phyloP scores from a whole-genome alignment of 2,888 invertebrate genomes.

The Lamellibrachia satsuma region DNA sequence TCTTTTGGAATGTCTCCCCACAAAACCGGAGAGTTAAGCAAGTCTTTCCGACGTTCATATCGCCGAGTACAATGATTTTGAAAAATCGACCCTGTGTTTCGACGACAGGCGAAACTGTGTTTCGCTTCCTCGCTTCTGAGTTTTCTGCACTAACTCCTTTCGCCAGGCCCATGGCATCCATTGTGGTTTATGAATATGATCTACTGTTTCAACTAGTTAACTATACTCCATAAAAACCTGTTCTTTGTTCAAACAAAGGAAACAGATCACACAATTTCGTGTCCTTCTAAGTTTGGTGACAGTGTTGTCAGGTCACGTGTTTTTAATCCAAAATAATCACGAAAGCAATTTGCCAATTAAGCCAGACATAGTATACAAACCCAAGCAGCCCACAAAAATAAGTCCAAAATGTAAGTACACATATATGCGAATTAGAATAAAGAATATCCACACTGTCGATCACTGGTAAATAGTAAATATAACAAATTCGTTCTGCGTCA shows the following conservation, averaged over 20 bases:
- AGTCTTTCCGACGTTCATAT: constrained; percentile 84
- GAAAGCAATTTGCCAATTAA: too few species aligned
- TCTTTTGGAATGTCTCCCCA: constrained; percentile 79
- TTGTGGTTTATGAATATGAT: not conserved
- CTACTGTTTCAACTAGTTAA: not conserved
- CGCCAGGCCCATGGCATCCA: not conserved
- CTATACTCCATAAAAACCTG: not conserved
- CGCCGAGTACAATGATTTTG: constrained; percentile 84
- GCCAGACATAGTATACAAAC: too few species aligned
- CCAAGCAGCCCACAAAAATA: too few species aligned
- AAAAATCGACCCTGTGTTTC: constrained; percentile 65
- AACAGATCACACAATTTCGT: not conserved
- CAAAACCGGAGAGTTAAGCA: constrained; percentile 83
- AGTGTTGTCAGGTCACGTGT: too few species aligned
- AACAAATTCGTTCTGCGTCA: too few species aligned
- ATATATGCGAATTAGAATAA: too few species aligned
- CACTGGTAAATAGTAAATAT: too few species aligned
- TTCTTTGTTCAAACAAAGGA: not conserved
- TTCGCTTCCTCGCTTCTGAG: not conserved
- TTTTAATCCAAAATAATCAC: too few species aligned
- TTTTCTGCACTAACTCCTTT: not conserved
- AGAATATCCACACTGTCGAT: too few species aligned
- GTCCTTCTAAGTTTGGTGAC: too few species aligned
- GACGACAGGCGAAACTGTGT: not conserved
- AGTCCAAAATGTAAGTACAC: too few species aligned